Conservation (phyloP, 2,797 vertebrate species). For the Botia almorhae region DNA sequence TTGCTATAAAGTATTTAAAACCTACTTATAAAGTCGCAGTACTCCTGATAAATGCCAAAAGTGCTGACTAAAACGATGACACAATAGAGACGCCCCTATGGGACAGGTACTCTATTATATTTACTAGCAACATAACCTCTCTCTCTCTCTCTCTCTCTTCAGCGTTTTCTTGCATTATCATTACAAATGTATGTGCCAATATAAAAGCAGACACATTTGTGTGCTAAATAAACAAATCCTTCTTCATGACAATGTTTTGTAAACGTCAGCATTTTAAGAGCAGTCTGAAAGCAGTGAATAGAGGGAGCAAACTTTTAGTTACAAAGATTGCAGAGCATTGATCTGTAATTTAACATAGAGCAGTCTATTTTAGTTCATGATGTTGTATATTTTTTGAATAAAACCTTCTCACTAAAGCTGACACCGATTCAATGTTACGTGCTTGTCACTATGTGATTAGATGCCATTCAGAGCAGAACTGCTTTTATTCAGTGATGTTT, state of each 20-base stretch:
- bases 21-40: neutral
- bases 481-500: neutral
- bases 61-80: neutral
- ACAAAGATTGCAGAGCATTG: neutral
- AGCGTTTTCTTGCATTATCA: neutral
- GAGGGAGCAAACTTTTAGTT: neutral
- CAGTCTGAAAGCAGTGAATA: neutral
- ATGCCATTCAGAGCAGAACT: neutral
- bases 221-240: neutral
- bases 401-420: neutral
- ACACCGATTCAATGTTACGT: neutral
- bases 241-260: neutral
- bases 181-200: neutral
- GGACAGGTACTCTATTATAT: conserved; percentile 1
- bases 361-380: neutral
- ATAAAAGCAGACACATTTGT: neutral
- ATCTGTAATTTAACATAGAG: conserved; percentile 1
- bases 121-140: neutral
- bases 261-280: neutral
- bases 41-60: neutral
- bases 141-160: neutral
- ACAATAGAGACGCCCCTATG: neutral
- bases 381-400: neutral
- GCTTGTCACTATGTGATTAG: neutral
- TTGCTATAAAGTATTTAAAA: neutral